Conservation (phyloP, 1,140 invertebrate species). For the Pteromalus puparum region DNA sequence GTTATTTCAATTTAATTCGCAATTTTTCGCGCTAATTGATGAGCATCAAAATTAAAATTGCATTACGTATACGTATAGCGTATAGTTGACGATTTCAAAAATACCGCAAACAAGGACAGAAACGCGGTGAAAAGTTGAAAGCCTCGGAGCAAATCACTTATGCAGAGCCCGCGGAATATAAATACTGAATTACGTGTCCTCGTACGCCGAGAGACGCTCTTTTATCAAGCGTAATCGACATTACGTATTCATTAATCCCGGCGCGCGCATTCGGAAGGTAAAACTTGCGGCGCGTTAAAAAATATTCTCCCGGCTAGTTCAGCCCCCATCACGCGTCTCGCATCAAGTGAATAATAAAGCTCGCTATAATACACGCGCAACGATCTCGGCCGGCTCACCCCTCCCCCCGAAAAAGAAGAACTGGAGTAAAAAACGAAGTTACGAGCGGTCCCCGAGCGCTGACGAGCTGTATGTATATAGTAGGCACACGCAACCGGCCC, state of each 20-base stretch:
- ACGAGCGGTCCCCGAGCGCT: background rate
- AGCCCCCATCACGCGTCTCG: background rate
- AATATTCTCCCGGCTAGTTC: background rate
- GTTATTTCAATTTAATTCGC: too few relatives aligned
- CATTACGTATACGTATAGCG: too few relatives aligned
- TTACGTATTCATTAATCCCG: slow-evolving; percentile 8
- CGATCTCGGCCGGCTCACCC: too few relatives aligned
- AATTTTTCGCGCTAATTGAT: too few relatives aligned
- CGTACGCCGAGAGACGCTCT: background rate
- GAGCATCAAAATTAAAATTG: too few relatives aligned
- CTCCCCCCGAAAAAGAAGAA: background rate
- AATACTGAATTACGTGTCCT: too few relatives aligned
- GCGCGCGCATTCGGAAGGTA: background rate
- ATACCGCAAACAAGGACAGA: too few relatives aligned
- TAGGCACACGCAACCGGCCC: background rate
- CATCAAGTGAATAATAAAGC: slow-evolving; percentile 32
- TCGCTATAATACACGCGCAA: background rate
- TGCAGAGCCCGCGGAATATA: background rate
- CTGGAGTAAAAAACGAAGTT: background rate
- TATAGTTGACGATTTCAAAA: too few relatives aligned
- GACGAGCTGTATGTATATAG: background rate
- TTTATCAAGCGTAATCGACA: background rate
- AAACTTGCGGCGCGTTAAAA: background rate
- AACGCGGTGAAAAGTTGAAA: too few relatives aligned
- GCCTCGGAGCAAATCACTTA: too few relatives aligned